Conservation (phyloP, 2,113 vertebrate species). For the Scortum barcoo region DNA sequence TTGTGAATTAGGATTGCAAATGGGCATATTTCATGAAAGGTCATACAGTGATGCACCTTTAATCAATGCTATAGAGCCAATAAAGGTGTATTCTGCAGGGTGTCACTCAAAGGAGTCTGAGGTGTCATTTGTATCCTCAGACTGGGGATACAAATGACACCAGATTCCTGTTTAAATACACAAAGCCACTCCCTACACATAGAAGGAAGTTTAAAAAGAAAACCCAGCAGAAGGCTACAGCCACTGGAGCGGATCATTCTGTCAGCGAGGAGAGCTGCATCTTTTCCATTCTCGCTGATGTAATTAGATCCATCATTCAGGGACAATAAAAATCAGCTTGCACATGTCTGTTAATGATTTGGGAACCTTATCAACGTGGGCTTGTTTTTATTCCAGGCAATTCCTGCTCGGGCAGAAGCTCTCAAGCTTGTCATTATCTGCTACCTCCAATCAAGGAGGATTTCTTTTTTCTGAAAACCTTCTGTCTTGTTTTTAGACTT, state of each 20-base stretch:
- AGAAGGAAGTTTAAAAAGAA: background rate
- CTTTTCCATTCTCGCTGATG: conserved; percentile 9
- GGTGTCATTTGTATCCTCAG: too few species aligned
- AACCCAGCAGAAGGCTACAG: background rate
- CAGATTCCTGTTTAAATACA: background rate
- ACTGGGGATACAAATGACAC: background rate
- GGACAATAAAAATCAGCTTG: conserved; percentile 37
- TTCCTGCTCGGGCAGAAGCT: conserved; percentile 19
- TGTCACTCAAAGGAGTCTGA: background rate
- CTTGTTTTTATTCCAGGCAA: conserved; percentile 38
- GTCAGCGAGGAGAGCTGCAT: background rate
- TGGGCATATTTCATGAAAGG: background rate
- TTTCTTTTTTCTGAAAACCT: conserved; percentile 22
- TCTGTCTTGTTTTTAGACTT: background rate
- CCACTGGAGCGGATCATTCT: background rate
- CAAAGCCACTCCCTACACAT: background rate
- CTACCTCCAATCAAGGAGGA: conserved; percentile 23
- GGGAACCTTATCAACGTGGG: conserved; percentile 39
- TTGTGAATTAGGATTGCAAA: conserved; percentile 31
- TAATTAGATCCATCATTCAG: conserved; percentile 55
- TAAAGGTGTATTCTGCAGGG: background rate
- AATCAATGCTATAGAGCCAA: background rate
- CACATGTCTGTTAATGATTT: conserved; percentile 41
- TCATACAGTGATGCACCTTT: background rate
- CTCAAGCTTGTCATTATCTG: conserved; percentile 32